phyloP scores from a whole-genome alignment of 2,797 vertebrate genomes.

The Myotis findleyi region DNA sequence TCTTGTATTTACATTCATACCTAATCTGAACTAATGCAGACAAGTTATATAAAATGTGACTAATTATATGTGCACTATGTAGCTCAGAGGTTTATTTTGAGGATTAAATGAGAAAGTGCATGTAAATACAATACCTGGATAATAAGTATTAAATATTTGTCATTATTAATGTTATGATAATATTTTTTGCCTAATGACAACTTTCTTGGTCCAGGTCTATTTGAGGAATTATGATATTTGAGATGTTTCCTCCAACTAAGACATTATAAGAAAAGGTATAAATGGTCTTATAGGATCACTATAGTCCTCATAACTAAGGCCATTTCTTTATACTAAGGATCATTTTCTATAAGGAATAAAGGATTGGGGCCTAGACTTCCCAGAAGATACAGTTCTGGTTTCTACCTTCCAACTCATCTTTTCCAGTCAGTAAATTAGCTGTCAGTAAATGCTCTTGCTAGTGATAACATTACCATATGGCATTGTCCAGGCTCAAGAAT shows the following conservation, averaged over 20 bases:
- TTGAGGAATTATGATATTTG: constrained; percentile 58
- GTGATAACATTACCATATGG: constrained; percentile 17
- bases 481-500: constrained; percentile 21
- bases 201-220: constrained; percentile 59
- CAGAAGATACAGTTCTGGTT: background rate
- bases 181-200: constrained; percentile 52
- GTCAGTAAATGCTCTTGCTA: background rate
- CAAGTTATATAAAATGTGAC: constrained; percentile 60
- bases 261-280: constrained; percentile 51
- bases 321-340: constrained; percentile 3
- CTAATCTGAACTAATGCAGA: constrained; percentile 43
- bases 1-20: constrained; percentile 55
- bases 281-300: background rate
- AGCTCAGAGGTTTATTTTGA: constrained; percentile 55
- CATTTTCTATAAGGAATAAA: constrained; percentile 46
- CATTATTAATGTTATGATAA: constrained; percentile 59
- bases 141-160: constrained; percentile 57
- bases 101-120: constrained; percentile 53
- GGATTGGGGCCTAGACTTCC: background rate
- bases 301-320: background rate
- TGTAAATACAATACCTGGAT: constrained; percentile 17
- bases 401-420: background rate
- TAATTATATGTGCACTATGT: background rate
- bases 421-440: background rate
- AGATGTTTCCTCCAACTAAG: constrained; percentile 39